Evolutionary conservation across 2,888 invertebrate genomes (phyloP).

Genomic region (Gortyna flavago): DNA sequence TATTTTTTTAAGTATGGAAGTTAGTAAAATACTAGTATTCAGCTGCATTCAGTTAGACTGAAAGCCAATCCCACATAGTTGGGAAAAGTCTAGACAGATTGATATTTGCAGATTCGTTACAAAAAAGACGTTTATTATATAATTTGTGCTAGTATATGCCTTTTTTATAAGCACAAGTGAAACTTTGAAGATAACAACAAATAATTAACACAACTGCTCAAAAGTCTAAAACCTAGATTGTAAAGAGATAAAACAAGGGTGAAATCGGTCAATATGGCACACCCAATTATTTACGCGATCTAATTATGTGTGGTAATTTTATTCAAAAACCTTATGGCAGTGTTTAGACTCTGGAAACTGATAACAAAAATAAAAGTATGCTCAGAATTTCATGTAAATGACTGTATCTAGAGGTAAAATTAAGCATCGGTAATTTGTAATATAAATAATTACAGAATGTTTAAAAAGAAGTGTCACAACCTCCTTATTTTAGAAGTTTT

Average conservation of each 20-base stretch:
- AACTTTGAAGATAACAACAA: not conserved
- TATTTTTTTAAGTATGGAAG: not conserved
- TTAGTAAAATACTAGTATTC: not conserved
- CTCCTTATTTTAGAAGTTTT: not conserved
- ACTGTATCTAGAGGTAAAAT: not conserved
- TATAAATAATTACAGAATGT: not conserved
- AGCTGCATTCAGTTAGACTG: not conserved
- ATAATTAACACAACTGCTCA: conserved; percentile 33
- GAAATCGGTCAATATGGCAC: conserved; percentile 73
- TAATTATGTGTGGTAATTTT: conserved; percentile 78
- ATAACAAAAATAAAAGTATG: conserved; percentile 37
- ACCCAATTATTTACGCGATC: conserved; percentile 76
- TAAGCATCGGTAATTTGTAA: not conserved
- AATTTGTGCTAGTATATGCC: not conserved
- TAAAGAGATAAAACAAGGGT: conserved; percentile 70
- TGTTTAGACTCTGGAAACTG: conserved; percentile 42
- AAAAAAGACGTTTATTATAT: not conserved
- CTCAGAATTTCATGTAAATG: conserved; percentile 31
- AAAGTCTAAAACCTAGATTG: conserved; percentile 48
- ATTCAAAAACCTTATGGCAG: conserved; percentile 82
- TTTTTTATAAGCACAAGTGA: not conserved
- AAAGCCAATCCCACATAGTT: not conserved
- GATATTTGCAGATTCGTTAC: not conserved
- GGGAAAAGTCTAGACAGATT: too few relatives aligned
- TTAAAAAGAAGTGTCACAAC: not conserved